Evolutionary conservation across 1,140 invertebrate species (phyloP), one percentile per base, ranked within the genome.

Genomic region (Drosophila bocqueti): DNA sequence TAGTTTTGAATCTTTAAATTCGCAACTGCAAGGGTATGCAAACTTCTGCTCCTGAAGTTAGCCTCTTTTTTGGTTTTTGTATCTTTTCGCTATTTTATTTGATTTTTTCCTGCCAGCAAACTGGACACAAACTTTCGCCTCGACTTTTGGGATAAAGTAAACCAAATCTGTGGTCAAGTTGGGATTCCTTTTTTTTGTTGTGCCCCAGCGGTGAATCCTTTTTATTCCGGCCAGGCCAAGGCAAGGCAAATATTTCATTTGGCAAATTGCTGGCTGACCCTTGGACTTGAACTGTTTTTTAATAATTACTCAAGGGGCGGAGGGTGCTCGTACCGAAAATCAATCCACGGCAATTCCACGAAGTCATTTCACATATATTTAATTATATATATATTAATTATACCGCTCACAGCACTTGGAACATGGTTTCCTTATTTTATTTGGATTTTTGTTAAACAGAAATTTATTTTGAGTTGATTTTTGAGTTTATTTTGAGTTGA

Each of bases 291-390:
- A 49, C 50, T 49, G 62, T 21, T 16, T 36, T 55, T 66, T 69
- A 71, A 68, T 69, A 72, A 71, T 71, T 71, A 71, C 67, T 57
- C 15, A 50, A n/a, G 13, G 52, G 50, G 10, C 7, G 3, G 21
- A 6, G 1, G 3, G 34, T 36, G 7, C 9, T 50, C 75, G 49
- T 61, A 77, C 75, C 75, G 38, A 68, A 76, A 61, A 61, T 21
- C 31, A 76, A 75, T 75, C 45, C 61, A 46, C 40, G 52, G 24
- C 65, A 61, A 55, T 55, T 67, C 68, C 74, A 62, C 59, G 72
- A 81, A 72, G 62, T 67, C 79, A 85, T 85, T 75, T 65, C 66
- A 69, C 50, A 69, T 46, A 62, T 49, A 58, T 68, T 74, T 69
- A 55, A 55, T 49, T 58, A 67, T 46, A 24, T 24, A 24, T 24